Conservation (phyloP, 2,113 vertebrate species). For the Benitochromis conjunctus region DNA sequence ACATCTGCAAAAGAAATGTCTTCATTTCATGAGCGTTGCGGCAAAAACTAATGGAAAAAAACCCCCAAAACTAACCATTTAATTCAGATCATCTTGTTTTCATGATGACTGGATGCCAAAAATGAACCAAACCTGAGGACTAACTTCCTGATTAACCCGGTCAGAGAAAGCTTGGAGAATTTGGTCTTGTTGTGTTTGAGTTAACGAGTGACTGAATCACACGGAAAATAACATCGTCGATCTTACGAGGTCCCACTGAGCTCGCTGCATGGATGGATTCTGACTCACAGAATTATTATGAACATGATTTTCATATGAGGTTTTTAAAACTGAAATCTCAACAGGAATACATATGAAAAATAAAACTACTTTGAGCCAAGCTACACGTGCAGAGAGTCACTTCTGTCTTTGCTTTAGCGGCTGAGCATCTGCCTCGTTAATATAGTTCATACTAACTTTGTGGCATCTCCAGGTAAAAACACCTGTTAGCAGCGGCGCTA, state of each 20-base stretch:
- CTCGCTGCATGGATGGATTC: not conserved
- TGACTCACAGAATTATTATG: not conserved
- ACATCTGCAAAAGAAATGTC: not conserved
- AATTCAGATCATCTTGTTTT: not conserved
- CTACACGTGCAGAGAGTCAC: not conserved
- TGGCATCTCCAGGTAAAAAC: not conserved
- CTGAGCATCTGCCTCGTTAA: not conserved
- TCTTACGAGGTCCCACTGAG: rapidly evolving
- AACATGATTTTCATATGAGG: not conserved
- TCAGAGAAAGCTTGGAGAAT: not conserved
- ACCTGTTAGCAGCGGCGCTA: not conserved
- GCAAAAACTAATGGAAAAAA: not conserved
- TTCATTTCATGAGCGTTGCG: not conserved
- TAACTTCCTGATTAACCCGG: not conserved
- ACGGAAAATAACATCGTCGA: not conserved
- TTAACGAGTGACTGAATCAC: not conserved
- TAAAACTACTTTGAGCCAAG: not conserved
- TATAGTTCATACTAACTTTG: not conserved
- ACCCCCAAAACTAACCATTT: not conserved
- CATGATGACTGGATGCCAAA: not conserved
- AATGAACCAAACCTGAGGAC: not conserved
- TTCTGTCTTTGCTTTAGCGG: not conserved
- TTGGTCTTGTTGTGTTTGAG: not conserved
- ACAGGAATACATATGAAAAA: rapidly evolving
- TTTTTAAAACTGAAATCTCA: too few relatives aligned